phyloP scores from a whole-genome alignment of 2,113 vertebrate genomes.

The Capricornis sumatraensis region DNA sequence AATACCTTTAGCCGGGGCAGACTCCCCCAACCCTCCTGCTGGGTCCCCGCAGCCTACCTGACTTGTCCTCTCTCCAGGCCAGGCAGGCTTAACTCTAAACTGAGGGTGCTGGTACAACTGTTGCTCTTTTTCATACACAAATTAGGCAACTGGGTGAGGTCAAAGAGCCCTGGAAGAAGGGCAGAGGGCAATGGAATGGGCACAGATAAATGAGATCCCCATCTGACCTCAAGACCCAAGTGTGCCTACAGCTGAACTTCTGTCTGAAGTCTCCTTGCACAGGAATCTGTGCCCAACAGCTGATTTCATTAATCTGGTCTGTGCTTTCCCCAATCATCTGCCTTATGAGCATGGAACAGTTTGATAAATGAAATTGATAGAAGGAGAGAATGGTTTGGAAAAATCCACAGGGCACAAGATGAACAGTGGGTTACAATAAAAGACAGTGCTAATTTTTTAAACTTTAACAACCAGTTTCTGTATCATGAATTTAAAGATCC shows the following conservation, averaged over 20 bases:
- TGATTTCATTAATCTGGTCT: slow-evolving; percentile 51
- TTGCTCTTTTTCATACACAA: slow-evolving; percentile 61
- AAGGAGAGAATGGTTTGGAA: slow-evolving; percentile 54
- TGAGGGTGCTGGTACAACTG: not conserved
- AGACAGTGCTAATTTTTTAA: slow-evolving; percentile 20
- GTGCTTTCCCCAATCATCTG: slow-evolving; percentile 3
- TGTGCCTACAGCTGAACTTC: slow-evolving; percentile 57
- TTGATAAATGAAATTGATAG: slow-evolving; percentile 59
- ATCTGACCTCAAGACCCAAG: slow-evolving; percentile 54
- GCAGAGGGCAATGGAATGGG: slow-evolving; percentile 52
- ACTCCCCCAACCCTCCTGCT: not conserved
- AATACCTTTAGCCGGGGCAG: not conserved
- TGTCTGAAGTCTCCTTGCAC: not conserved
- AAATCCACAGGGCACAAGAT: slow-evolving; percentile 44
- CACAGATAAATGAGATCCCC: slow-evolving; percentile 63
- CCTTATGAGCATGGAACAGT: slow-evolving; percentile 11
- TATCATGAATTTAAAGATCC: not conserved
- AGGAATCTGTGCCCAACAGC: not conserved
- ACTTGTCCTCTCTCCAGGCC: not conserved
- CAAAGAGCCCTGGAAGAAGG: slow-evolving; percentile 38
- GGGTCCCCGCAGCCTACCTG: not conserved
- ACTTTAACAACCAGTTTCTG: not conserved
- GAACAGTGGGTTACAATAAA: not conserved
- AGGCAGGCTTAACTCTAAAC: not conserved
- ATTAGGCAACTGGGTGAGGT: slow-evolving; percentile 33